A percentile compares a stretch with the other conserved stretches of the same genome.
These are phyloP conservation scores for Spongilla lacustris DNA, from an alignment of 37 sponge, comb jelly and placozoan genomes.

Conservation along the genomic window DNA sequence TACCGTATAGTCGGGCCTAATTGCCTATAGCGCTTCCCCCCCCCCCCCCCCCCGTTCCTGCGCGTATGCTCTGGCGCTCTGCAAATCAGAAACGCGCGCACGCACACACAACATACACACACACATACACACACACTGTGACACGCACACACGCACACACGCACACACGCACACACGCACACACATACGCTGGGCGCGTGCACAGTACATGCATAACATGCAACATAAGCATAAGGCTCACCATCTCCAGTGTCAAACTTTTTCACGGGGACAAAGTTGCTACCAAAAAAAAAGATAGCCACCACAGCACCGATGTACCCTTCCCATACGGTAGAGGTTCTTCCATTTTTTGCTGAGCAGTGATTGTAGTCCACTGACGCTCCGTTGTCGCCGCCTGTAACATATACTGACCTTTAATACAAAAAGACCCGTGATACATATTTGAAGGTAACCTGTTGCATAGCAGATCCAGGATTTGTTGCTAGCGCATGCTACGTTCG, in stretches of 20 bases:
- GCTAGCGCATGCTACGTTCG: not conserved
- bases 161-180: not conserved
- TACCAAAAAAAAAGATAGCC: slow-evolving; percentile 76
- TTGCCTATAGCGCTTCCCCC: too few relatives aligned
- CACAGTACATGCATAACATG: not conserved
- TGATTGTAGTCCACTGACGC: not conserved
- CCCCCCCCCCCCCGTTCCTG: too few relatives aligned
- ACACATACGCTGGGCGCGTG: not conserved
- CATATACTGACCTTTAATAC: not conserved
- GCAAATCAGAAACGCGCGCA: not conserved
- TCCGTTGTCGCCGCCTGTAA: not conserved
- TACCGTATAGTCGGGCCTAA: too few relatives aligned
- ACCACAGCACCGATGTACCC: slow-evolving; percentile 60
- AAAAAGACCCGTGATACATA: not conserved
- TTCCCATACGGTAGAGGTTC: not conserved
- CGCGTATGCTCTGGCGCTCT: not conserved
- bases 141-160: not conserved
- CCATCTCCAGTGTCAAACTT: slow-evolving; percentile 93
- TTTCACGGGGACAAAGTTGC: slow-evolving; percentile 88
- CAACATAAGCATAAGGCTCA: slow-evolving; percentile 1
- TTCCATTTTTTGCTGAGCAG: not conserved
- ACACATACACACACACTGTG: not conserved
- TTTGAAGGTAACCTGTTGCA: not conserved
- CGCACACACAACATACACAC: not conserved
- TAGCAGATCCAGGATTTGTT: not conserved